Evolutionary conservation across 2,888 invertebrate genomes (phyloP).

Genomic region (Sphinx pinastri): DNA sequence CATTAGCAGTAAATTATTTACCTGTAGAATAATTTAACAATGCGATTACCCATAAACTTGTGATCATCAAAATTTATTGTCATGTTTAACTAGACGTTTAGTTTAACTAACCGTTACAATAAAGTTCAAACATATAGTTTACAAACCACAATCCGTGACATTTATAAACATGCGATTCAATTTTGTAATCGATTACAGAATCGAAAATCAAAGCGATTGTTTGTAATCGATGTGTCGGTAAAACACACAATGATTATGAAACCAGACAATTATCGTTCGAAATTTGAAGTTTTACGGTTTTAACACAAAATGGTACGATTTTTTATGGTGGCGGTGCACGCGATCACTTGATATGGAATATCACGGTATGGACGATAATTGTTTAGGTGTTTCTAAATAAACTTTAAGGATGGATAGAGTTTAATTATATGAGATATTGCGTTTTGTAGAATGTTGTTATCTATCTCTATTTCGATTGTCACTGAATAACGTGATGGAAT

Average conservation of each 20-base stretch:
- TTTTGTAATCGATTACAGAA: slow-evolving; percentile 63
- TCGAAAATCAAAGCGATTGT: slow-evolving; percentile 36
- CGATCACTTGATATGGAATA: slow-evolving; percentile 25
- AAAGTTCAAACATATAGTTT: slow-evolving; percentile 22
- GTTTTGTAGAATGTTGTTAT: neutral
- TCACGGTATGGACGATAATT: slow-evolving; percentile 17
- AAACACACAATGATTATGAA: slow-evolving; percentile 23
- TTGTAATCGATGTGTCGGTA: slow-evolving; percentile 46
- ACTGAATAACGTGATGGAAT: neutral
- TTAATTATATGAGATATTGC: slow-evolving; percentile 5
- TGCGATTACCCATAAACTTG: neutral
- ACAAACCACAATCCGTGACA: slow-evolving; percentile 28
- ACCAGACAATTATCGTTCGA: slow-evolving; percentile 17
- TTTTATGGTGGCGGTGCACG: slow-evolving; percentile 30
- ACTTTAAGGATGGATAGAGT: neutral
- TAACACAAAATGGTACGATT: slow-evolving; percentile 25
- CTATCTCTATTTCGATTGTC: neutral
- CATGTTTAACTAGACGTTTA: neutral
- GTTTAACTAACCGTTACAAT: neutral
- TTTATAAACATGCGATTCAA: slow-evolving; percentile 64
- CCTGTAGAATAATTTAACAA: neutral
- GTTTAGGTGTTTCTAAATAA: neutral
- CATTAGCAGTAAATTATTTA: no score
- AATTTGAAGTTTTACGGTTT: slow-evolving; percentile 23
- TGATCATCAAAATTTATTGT: neutral